Evolutionary conservation across 1,140 invertebrate genomes (phyloP), one percentile per base, ranked within the genome.

Genomic region (Pseudomyrmex sp.): DNA sequence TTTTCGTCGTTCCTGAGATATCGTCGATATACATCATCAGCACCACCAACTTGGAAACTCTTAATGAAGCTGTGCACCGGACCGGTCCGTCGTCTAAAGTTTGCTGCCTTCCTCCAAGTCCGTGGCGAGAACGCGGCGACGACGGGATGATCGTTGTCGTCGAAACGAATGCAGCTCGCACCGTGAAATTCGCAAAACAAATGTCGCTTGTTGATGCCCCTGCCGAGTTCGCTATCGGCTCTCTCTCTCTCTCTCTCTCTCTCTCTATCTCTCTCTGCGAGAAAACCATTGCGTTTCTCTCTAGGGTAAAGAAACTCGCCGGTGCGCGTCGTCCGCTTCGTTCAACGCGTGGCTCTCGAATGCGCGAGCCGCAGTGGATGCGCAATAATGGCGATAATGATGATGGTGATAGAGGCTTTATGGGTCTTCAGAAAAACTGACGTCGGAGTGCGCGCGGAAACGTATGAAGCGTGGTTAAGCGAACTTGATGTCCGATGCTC

Each of bases 1-100:
- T 68, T 20, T 23, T 8, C 18, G 56, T 85, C 65, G 52, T 70
- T 76, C 72, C 79, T 90, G 91, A 92, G 89, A 92, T 93, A 93
- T 93, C 86, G 89, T 83, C 68, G 87, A 83, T 89, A 93, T 92
- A 92, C 88, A 93, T 92, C 91, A 92, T 90, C 89, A 91, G 87
- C 89, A 90, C 92, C 90, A 93, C 89, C 92, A 92, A 87, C 86
- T 65, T 76, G 59, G 79, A 85, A 75, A 83, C 75, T 65, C 87
- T 90, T 93, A 91, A 93, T 93, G 90, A 92, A 93, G 90, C 83
- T 88, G 85, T 93, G 90, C 63, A 79, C 74, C 82, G 63, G 46
- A 35, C 26, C 82, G 44, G 50, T 52, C 5, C 73, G 79, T 69
- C 87, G 68, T 80, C 82, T 75, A 50, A 75, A 83, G 68, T 35